Evolutionary conservation across 2,888 invertebrate genomes (phyloP), one percentile per base, ranked within the genome.

Genomic region (Cosmopolites sordidus): DNA sequence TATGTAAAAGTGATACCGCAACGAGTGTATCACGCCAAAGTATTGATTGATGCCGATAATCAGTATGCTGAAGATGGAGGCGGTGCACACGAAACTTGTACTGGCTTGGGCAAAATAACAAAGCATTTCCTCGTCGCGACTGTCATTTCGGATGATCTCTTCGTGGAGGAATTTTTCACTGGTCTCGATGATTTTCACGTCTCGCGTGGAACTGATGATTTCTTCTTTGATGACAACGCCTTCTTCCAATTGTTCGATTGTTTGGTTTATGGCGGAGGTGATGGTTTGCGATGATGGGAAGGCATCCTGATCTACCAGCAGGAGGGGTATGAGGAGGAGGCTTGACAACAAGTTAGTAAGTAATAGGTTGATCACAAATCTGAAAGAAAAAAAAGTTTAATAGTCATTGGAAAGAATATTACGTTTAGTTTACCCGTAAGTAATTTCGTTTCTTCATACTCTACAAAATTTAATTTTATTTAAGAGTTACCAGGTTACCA

Each of bases 11-110:
- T 82, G 80, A 65, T 84, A 84, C 37, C 82, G 76, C 30, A 85
- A 69, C 1, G 84, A 83, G 56, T 82, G 82, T 40, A 83, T 79
- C 8, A 85, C 83, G 1, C 84, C 84, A 60, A 80, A 80, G 67
- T 83, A 84, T 62, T 84, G 80, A 66, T 84, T 84, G 48, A 83
- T 69, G 6, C 81, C 82, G 59, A 84, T 83, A 30, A 83, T 73
- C 5, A 84, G 73, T 4, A 83, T 78, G 45, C 83, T 81, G 50
- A 83, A 73, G 40, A 83, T 79, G 43, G 82, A 82, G 0, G 82
- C 80, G 1, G 81, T 76, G 48, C 78, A 79, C 17, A 79, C 73
- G 47, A 79, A 71, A 45, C 79, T 80, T 30, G 85, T 83, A 61
- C 81, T 79, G 44, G 82, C 82, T 63, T 87, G 86, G 22, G 81